Base-by-base conservation (phyloP, 2,888 invertebrate species). In the Hyles lineata region DNA sequence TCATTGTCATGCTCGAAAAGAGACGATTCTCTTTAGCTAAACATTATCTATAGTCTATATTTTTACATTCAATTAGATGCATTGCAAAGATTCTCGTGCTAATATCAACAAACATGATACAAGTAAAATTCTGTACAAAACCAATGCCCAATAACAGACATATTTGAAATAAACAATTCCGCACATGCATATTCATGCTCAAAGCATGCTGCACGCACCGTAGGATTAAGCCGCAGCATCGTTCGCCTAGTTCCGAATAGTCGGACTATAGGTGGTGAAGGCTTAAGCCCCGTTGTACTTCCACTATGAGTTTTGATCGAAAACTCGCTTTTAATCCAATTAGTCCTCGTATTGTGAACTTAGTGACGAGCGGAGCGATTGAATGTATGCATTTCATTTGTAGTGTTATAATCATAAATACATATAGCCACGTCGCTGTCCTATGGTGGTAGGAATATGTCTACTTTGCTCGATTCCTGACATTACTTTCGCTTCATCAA, bases 271-370 rank as follows among this genome's bases (percentile, higher is more conserved):
- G 50, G 23, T 50, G 43, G 35, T 61, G 43, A 55, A 23, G 70
- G 58, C 32, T 25, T 25, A 35, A 63, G 29, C 58, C n/a, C 70
- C 63, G n/a, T 58, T 58, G 55, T 58, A 32, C 55, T 62, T 35
- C 32, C 72, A 17, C 35, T 67, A 43, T n/a, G 72, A 63, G 58
- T 29, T 73, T 55, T 82, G 85, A 87, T 87, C 84, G 83, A 85
- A 86, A 86, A 87, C 83, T 86, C 86, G 85, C 80, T 84, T 77
- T 83, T 88, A 88, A 88, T 86, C 87, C 87, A 88, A 88, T 88
- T 88, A 88, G 82, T 67, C 11, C 7, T 77, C 77, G 80, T 77
- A 82, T 79, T 84, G 81, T 83, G 85, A 32, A 19, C 55, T 55
- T 17, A 63, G 52, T 63, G 61, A 61, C 19, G 32, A 71, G 55